A percentile compares a stretch with the other conserved stretches of the same genome.
Conservation (phyloP, 2,888 invertebrate species). For the Drosophila putrida region DNA sequence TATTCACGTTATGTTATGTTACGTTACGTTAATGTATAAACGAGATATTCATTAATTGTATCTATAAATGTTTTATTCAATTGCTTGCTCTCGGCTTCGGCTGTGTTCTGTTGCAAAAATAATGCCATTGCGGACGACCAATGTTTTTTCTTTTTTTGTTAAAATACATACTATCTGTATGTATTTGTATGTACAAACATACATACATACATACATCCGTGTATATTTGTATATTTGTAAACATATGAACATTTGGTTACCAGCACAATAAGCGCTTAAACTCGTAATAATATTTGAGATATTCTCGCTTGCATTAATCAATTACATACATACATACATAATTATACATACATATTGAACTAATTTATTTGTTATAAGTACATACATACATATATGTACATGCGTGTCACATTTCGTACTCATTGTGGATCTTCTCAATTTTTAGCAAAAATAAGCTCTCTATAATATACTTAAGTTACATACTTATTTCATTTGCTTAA, state of each 20-base stretch:
- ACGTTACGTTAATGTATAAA: too few species aligned
- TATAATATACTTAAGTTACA: constrained; percentile 39
- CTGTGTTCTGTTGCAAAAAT: constrained; percentile 60
- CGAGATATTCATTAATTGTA: constrained; percentile 43
- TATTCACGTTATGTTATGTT: constrained; percentile 16
- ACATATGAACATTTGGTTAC: constrained; percentile 46
- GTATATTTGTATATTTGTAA: constrained; percentile 2
- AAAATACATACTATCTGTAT: not conserved
- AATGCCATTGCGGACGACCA: constrained; percentile 59
- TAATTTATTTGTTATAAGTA: constrained; percentile 16
- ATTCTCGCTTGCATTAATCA: constrained; percentile 21
- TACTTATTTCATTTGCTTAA: constrained; percentile 57
- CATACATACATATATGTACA: constrained; percentile 29
- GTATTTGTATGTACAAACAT: constrained; percentile 16
- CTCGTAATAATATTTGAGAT: constrained; percentile 47
- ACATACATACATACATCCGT: not conserved
- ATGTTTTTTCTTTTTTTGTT: too few species aligned
- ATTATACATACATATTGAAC: constrained; percentile 20
- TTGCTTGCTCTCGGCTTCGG: constrained; percentile 36
- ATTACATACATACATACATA: not conserved
- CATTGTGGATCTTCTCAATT: constrained; percentile 46
- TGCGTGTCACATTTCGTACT: constrained; percentile 30
- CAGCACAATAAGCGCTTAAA: constrained; percentile 50
- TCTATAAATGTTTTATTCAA: constrained; percentile 46
- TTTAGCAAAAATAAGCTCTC: constrained; percentile 75